Percentiles rank a stretch among this genome's conserved stretches.
Evolutionary conservation across 2,113 vertebrate genomes (phyloP).

Genomic region (Rhegmatorhina hoffmannsi): DNA sequence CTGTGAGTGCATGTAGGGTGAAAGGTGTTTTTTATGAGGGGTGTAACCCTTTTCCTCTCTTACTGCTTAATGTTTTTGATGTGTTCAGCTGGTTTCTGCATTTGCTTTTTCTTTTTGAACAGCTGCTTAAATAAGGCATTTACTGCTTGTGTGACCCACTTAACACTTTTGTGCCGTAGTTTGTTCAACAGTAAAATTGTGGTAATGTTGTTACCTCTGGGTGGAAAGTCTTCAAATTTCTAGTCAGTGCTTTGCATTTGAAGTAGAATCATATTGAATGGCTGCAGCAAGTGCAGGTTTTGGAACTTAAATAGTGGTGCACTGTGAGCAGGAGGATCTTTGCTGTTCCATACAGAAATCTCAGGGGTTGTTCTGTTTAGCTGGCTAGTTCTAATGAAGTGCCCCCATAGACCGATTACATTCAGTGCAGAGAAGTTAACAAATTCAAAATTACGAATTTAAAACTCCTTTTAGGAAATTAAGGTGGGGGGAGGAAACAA

Average conservation of each 20-base stretch:
- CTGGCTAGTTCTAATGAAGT: not conserved
- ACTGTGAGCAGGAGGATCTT: not conserved
- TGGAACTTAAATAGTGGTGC: not conserved
- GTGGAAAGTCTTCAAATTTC: not conserved
- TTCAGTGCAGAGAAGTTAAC: not conserved
- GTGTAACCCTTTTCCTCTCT: not conserved
- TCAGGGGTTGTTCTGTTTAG: not conserved
- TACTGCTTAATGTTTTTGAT: not conserved
- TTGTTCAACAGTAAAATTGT: constrained; percentile 1
- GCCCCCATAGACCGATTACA: not conserved
- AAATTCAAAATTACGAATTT: not conserved
- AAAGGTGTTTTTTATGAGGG: not conserved
- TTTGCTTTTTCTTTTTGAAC: not conserved
- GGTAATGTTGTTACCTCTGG: not conserved
- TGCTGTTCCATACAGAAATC: not conserved
- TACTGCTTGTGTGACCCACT: not conserved
- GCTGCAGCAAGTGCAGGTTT: constrained; percentile 5
- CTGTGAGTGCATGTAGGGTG: not conserved
- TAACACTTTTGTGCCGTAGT: not conserved
- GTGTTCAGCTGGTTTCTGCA: not conserved
- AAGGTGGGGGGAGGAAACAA: not conserved
- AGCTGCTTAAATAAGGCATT: not conserved
- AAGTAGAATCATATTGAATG: not conserved
- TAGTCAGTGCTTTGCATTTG: not conserved
- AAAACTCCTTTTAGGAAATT: not conserved